A percentile compares a stretch with the other conserved stretches of the same genome.
These are phyloP conservation scores for Eulemur rubriventer DNA, from an alignment of 2,797 vertebrate genomes.

Conservation along the genomic window DNA sequence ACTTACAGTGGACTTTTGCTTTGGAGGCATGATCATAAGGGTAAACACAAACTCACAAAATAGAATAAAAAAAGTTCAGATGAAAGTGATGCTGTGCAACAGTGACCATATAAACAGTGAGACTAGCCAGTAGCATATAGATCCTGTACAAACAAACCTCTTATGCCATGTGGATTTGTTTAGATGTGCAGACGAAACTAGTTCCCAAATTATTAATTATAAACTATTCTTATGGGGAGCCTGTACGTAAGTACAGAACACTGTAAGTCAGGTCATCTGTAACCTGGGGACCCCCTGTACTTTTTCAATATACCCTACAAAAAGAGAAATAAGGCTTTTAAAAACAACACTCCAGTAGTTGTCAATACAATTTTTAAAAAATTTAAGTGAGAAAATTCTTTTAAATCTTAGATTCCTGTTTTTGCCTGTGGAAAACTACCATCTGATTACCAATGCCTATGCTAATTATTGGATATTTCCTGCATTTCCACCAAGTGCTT, in stretches of 20 bases:
- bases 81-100: neutral
- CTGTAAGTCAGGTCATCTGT: neutral
- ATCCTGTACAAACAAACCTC: neutral
- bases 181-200: neutral
- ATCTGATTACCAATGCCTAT: neutral
- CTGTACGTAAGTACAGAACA: neutral
- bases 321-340: neutral
- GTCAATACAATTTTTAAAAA: neutral
- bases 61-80: neutral
- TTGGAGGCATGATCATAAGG: neutral
- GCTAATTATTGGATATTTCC: neutral
- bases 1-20: neutral
- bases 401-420: neutral
- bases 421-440: neutral
- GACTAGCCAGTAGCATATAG: neutral
- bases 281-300: neutral
- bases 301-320: neutral
- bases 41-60: neutral
- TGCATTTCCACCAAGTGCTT: neutral
- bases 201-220: neutral
- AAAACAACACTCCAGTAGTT: neutral
- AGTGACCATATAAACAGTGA: neutral
- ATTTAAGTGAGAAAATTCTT: neutral
- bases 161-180: neutral
- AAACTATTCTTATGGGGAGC: neutral